phyloP scores from a whole-genome alignment of 1,140 invertebrate species.

The Periplaneta americana region DNA sequence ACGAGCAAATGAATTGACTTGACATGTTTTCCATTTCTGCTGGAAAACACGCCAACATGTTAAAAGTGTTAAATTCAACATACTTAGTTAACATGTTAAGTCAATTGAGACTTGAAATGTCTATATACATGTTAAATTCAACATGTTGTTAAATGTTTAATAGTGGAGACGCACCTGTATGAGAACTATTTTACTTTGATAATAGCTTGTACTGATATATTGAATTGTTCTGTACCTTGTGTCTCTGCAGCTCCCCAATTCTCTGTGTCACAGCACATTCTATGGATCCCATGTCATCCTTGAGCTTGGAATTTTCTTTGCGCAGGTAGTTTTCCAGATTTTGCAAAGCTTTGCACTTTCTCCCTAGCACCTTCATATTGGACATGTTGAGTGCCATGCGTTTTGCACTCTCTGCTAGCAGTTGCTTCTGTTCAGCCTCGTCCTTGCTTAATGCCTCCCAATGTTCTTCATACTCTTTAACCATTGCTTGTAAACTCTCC shows the following conservation, averaged over 20 bases:
- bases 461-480: constrained; percentile 30
- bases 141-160: too few species aligned
- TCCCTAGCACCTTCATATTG: constrained; percentile 26
- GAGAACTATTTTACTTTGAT: too few species aligned
- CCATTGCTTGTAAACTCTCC: constrained; percentile 6
- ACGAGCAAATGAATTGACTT: too few species aligned
- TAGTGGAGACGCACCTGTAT: too few species aligned
- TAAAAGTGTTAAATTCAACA: too few species aligned
- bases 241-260: constrained; percentile 31
- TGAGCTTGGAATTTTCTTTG: constrained; percentile 29
- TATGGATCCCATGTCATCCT: constrained; percentile 31
- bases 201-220: background rate
- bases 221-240: constrained; percentile 20
- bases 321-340: constrained; percentile 31
- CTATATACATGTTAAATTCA: too few species aligned
- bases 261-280: constrained; percentile 29
- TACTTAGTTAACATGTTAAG: too few species aligned
- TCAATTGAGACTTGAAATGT: too few species aligned
- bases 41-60: too few species aligned
- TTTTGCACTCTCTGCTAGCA: constrained; percentile 26
- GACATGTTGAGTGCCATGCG: constrained; percentile 24
- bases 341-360: constrained; percentile 32
- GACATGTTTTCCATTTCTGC: too few species aligned
- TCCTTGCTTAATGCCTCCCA: constrained; percentile 24
- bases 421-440: background rate